Evolutionary conservation across 2,797 vertebrate species (phyloP).

Genomic region (Ficedula albicollis): DNA sequence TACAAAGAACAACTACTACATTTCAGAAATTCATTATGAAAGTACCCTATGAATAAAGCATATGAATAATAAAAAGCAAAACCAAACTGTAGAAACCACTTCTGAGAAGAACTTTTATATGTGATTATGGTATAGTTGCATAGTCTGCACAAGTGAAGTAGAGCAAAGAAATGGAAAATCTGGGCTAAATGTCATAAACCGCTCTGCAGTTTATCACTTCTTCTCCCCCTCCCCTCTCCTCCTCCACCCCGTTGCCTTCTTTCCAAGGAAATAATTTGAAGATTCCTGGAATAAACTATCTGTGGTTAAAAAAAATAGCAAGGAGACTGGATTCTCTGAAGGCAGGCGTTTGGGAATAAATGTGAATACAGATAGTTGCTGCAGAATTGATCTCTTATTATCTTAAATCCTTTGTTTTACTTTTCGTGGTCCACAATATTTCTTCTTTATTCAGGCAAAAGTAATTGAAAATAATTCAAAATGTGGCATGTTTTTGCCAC

Average conservation of each 20-base stretch:
- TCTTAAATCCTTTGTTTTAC: background rate
- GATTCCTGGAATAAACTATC: background rate
- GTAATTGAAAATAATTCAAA: background rate
- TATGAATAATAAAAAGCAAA: constrained; percentile 39
- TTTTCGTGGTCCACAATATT: background rate
- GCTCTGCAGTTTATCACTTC: background rate
- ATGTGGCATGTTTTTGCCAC: background rate
- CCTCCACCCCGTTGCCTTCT: accelerated
- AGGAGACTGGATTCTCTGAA: background rate
- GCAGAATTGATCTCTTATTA: background rate
- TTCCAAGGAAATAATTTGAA: background rate
- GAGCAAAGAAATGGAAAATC: constrained; percentile 15
- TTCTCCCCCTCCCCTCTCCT: background rate
- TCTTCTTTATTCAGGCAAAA: background rate
- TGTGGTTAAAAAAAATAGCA: background rate
- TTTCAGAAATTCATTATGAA: constrained; percentile 42
- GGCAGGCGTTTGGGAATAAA: background rate
- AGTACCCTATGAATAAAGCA: constrained; percentile 5
- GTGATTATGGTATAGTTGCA: background rate
- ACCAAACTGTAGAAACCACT: constrained; percentile 37
- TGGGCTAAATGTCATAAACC: background rate
- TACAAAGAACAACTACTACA: background rate
- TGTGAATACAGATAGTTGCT: background rate
- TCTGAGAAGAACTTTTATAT: constrained; percentile 35
- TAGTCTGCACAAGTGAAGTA: background rate